phyloP scores from a whole-genome alignment of 2,797 vertebrate genomes.

The Manis pentadactyla region DNA sequence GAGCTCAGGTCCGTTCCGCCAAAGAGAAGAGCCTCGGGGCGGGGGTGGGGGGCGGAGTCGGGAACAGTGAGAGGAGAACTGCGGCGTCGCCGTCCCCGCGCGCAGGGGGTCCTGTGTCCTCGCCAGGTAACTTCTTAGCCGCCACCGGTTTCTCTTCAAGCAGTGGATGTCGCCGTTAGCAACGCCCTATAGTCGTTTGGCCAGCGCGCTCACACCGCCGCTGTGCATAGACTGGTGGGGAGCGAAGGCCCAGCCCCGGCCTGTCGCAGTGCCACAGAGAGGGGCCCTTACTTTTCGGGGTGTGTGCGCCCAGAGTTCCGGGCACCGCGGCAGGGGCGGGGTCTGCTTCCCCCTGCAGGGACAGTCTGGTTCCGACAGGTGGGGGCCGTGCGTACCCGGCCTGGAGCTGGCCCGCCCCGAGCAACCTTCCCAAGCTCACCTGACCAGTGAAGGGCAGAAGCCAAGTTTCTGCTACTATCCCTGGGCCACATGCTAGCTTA shows the following conservation, averaged over 20 bases:
- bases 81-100: not conserved
- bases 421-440: not conserved
- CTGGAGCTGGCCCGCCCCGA: not conserved
- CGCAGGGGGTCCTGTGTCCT: not conserved
- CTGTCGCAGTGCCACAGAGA: too few species aligned
- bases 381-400: not conserved
- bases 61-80: too few species aligned
- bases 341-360: not conserved
- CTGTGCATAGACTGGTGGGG: not conserved
- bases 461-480: not conserved
- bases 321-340: not conserved
- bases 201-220: not conserved
- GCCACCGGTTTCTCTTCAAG: not conserved
- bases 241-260: not conserved
- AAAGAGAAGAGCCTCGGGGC: not conserved
- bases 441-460: not conserved
- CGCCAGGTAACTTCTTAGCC: not conserved
- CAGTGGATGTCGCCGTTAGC: not conserved
- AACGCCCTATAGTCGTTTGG: accelerated
- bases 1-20: not conserved
- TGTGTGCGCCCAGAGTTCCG: accelerated
- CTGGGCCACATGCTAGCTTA: accelerated
- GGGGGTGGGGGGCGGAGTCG: not conserved
- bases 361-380: slow-evolving; percentile 34
- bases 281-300: not conserved